phyloP scores from a whole-genome alignment of 2,113 vertebrate genomes.

The Dasyurus viverrinus region DNA sequence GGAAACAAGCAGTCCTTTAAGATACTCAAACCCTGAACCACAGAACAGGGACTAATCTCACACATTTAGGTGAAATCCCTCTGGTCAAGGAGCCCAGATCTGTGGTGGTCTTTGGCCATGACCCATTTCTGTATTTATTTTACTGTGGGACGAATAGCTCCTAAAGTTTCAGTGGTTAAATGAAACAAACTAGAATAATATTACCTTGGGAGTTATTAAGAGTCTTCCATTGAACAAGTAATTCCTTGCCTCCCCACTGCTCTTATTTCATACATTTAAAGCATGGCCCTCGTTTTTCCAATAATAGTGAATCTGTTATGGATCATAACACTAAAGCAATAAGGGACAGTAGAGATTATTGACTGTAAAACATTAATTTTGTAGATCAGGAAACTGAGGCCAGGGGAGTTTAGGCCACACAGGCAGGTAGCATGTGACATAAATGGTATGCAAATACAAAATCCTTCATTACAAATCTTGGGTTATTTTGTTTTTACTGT shows the following conservation, averaged over 20 bases:
- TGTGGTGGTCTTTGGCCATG: conserved; percentile 46
- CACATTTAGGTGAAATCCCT: conserved; percentile 62
- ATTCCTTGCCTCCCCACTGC: not conserved
- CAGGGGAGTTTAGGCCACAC: not conserved
- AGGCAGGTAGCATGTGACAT: not conserved
- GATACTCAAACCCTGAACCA: conserved; percentile 25
- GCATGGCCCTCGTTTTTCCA: not conserved
- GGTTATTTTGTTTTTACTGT: not conserved
- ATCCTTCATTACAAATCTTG: not conserved
- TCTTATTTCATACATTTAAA: conserved; percentile 6
- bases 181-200: conserved; percentile 47
- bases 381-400: conserved; percentile 1
- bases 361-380: not conserved
- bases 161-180: conserved; percentile 56
- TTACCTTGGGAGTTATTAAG: conserved; percentile 60
- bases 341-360: not conserved
- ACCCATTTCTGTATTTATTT: conserved; percentile 61
- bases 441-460: not conserved
- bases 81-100: conserved; percentile 41
- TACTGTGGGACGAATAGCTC: conserved; percentile 17
- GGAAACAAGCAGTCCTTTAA: conserved; percentile 77
- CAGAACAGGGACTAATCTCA: conserved; percentile 67
- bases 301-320: accelerated
- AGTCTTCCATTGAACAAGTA: not conserved
- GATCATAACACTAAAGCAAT: not conserved